Conservation (phyloP, 2,888 invertebrate genomes). For the Acanthosoma haemorrhoidale region DNA sequence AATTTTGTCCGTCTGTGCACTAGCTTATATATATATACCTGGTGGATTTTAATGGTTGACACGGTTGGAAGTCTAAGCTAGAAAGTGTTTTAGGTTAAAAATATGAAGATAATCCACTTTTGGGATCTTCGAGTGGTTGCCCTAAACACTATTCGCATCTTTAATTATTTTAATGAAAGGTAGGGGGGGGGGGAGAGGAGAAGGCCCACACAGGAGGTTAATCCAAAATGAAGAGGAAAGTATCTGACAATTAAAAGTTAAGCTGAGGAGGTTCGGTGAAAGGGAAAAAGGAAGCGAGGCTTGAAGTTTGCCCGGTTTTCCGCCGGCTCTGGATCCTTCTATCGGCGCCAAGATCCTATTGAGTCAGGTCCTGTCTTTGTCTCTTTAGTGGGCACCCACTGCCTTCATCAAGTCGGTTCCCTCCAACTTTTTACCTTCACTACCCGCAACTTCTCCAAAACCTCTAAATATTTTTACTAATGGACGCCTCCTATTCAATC, state of each 20-base stretch:
- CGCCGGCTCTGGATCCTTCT: not conserved
- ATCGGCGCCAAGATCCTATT: slow-evolving; percentile 3
- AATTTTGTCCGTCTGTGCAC: too few species aligned
- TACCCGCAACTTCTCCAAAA: not conserved
- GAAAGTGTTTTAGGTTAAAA: too few species aligned
- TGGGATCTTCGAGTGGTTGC: too few species aligned
- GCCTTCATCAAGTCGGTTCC: not conserved
- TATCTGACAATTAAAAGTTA: slow-evolving; percentile 14
- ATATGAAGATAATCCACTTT: too few species aligned
- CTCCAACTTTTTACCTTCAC: not conserved
- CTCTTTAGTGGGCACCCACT: not conserved
- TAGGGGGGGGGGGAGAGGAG: not conserved
- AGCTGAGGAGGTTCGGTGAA: not conserved
- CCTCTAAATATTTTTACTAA: not conserved
- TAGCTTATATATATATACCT: too few species aligned
- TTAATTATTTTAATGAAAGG: slow-evolving; percentile 4
- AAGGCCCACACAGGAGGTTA: not conserved
- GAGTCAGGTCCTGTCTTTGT: not conserved
- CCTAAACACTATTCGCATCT: too few species aligned
- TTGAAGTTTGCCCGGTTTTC: not conserved
- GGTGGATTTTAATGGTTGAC: too few species aligned
- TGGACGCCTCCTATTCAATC: too few species aligned
- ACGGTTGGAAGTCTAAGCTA: too few species aligned
- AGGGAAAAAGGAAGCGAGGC: not conserved
- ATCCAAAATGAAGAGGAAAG: not conserved